Conservation (phyloP, 2,113 vertebrate genomes). For the Chunga burmeisteri region DNA sequence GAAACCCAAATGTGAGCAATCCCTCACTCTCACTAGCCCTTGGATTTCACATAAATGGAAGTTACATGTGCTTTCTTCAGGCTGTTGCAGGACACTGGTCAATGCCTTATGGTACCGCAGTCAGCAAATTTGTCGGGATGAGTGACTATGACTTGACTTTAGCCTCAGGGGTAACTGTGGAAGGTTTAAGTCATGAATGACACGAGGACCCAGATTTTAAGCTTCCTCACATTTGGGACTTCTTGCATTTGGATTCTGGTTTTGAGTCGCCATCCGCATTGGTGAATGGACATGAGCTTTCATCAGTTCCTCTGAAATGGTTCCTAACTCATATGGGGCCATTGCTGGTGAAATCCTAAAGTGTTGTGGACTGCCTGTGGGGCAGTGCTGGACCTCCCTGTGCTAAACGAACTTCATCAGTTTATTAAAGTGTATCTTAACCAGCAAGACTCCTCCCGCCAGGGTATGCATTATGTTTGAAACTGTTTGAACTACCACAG, state of each 20-base stretch:
- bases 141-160: not conserved
- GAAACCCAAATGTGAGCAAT: not conserved
- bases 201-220: not conserved
- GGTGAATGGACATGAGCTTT: not conserved
- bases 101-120: not conserved
- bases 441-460: not conserved
- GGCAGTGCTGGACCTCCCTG: not conserved
- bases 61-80: not conserved
- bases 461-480: not conserved
- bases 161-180: not conserved
- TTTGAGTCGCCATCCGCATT: not conserved
- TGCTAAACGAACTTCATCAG: not conserved
- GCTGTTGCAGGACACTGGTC: not conserved
- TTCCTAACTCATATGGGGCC: not conserved
- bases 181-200: not conserved
- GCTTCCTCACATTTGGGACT: not conserved
- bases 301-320: not conserved
- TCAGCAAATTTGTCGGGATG: not conserved
- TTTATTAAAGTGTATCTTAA: not conserved
- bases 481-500: not conserved
- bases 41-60: not conserved
- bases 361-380: not conserved
- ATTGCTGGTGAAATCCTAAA: not conserved
- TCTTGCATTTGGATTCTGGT: not conserved
- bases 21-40: not conserved